Conservation (phyloP, 2,888 invertebrate species). For the Volucella zonaria region DNA sequence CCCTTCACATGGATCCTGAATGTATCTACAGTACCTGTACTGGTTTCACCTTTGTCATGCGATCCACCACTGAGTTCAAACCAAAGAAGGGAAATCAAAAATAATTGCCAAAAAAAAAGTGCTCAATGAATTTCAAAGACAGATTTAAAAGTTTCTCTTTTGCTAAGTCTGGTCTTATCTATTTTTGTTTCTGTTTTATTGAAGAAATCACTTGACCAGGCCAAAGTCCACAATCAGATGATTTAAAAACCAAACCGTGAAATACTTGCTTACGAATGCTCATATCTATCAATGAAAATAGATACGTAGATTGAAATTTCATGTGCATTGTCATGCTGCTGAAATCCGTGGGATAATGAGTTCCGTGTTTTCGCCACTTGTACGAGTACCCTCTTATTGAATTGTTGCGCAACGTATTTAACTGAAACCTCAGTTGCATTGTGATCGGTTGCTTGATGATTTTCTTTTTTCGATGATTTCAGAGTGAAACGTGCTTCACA, state of each 20-base stretch:
- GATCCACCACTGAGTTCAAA: not conserved
- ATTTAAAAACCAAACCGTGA: not conserved
- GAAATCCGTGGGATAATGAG: slow-evolving; percentile 36
- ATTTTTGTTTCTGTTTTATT: not conserved
- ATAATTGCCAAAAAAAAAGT: slow-evolving; percentile 24
- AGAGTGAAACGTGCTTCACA: slow-evolving; percentile 62
- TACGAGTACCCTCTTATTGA: slow-evolving; percentile 11
- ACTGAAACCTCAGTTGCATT: slow-evolving; percentile 50
- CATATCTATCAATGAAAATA: not conserved
- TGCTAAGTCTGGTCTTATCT: no score
- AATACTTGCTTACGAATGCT: no score
- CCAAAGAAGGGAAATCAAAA: slow-evolving; percentile 24
- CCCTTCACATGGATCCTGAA: slow-evolving; percentile 54
- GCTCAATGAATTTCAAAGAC: no score
- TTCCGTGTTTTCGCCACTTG: slow-evolving; percentile 40
- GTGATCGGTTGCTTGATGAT: slow-evolving; percentile 44
- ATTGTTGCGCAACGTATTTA: slow-evolving; percentile 38
- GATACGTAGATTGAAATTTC: slow-evolving; percentile 25
- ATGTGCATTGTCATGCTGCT: slow-evolving; percentile 42
- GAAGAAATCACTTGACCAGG: slow-evolving; percentile 34
- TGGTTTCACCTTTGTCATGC: slow-evolving; percentile 47
- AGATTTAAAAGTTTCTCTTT: slow-evolving; percentile 31
- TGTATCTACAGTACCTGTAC: not conserved
- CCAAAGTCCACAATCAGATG: slow-evolving; percentile 4
- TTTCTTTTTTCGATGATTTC: slow-evolving; percentile 56